Conservation (phyloP, 2,113 vertebrate species). For the Mohoua ochrocephala region DNA sequence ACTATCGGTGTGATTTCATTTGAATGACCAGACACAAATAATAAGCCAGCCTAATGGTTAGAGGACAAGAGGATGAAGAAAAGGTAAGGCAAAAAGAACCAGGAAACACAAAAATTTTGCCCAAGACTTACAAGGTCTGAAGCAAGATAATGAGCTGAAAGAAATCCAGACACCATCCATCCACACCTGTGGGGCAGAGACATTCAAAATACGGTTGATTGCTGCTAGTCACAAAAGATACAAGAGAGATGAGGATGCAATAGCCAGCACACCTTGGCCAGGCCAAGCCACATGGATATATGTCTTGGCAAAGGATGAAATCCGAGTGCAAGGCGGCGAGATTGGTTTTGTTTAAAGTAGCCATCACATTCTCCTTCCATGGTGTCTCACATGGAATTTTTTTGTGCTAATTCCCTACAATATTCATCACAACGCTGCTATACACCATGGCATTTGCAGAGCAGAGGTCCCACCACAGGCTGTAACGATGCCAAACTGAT, state of each 20-base stretch:
- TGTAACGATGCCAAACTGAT: not conserved
- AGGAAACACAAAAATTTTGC: not conserved
- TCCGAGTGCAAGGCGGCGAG: accelerated
- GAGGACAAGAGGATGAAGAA: not conserved
- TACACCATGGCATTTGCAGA: accelerated
- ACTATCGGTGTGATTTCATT: not conserved
- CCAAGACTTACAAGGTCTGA: not conserved
- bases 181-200: not conserved
- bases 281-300: accelerated
- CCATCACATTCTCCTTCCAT: not conserved
- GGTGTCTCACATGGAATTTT: not conserved
- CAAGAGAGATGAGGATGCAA: not conserved
- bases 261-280: not conserved
- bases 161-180: not conserved
- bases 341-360: not conserved
- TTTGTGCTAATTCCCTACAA: not conserved
- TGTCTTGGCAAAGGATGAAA: not conserved
- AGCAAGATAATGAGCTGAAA: not conserved
- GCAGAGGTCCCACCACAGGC: not conserved
- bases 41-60: not conserved
- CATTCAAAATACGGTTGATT: not conserved
- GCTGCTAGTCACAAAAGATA: not conserved
- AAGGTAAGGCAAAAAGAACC: not conserved
- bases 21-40: not conserved
- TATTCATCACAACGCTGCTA: not conserved